Conservation (phyloP, 1,140 invertebrate genomes). For the Caenorhabditis briggsae region DNA sequence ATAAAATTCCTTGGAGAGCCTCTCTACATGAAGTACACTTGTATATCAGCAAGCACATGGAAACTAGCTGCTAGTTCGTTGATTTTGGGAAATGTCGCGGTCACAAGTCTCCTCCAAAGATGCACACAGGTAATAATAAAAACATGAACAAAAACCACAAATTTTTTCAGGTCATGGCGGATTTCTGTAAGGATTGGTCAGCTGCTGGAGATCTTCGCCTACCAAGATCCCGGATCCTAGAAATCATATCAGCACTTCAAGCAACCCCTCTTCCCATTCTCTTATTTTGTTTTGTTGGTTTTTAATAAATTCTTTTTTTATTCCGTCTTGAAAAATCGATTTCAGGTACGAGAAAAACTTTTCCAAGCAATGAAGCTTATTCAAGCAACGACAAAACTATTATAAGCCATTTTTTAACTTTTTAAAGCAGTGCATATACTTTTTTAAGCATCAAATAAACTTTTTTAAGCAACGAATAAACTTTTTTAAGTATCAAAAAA, state of each 20-base stretch:
- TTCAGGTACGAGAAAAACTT: no score
- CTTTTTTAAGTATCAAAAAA: no score
- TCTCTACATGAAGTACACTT: conserved; percentile 87
- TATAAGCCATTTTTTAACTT: no score
- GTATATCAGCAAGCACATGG: conserved; percentile 87
- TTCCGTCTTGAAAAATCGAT: neutral
- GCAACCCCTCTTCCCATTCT: no score
- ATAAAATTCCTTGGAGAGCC: conserved; percentile 79
- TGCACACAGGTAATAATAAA: conserved; percentile 22
- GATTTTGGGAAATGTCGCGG: conserved; percentile 54
- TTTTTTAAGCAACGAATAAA: no score
- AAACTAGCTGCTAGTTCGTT: conserved; percentile 87
- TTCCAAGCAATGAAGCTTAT: no score
- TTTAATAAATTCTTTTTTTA: neutral
- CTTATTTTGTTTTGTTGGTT: no score
- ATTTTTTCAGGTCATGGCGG: conserved; percentile 46
- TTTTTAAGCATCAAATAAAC: no score
- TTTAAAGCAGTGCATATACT: no score
- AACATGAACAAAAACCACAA: neutral
- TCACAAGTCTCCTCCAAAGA: conserved; percentile 43
- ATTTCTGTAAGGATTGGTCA: conserved; percentile 52
- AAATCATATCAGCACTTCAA: conserved; percentile 57
- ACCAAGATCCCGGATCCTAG: conserved; percentile 52
- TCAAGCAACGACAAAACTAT: no score
- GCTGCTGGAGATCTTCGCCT: conserved; percentile 58